These are phyloP conservation scores for Linepithema humile DNA, from an alignment of 1,140 invertebrate species.

Conservation along the genomic window DNA sequence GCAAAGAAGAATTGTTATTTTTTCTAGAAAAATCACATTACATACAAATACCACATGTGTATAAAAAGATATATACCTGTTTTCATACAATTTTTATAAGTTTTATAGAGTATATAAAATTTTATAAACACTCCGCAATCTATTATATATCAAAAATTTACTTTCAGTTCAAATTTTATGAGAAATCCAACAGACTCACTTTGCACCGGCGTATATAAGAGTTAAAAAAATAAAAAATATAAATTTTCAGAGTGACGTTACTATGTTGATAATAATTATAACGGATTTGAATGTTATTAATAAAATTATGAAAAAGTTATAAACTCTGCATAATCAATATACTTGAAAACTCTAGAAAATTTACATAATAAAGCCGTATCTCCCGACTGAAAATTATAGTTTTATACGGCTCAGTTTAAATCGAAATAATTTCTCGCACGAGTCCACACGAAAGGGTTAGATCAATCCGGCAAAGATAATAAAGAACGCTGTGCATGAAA, in stretches of 20 bases:
- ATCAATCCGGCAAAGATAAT: conserved; percentile 56
- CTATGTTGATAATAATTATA: conserved; percentile 27
- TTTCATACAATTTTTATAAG: not conserved
- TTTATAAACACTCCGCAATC: not conserved
- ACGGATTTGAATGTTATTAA: conserved; percentile 27
- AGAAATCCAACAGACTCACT: not conserved
- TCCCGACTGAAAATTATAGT: conserved; percentile 35
- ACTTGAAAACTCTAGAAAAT: not conserved
- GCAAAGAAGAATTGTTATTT: not conserved
- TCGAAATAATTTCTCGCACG: conserved; percentile 49
- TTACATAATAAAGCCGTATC: conserved; percentile 19
- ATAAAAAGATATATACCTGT: not conserved
- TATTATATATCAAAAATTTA: not conserved
- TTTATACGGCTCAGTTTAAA: conserved; percentile 35
- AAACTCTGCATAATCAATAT: conserved; percentile 12
- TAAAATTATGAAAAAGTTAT: conserved; percentile 39
- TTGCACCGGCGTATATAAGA: not conserved
- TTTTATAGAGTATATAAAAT: not conserved
- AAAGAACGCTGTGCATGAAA: conserved; percentile 53
- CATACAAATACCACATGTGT: not conserved
- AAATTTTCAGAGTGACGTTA: not conserved
- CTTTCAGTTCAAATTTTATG: conserved; percentile 19
- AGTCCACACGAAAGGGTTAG: conserved; percentile 43
- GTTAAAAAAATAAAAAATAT: conserved; percentile 42
- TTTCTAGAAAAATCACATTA: not conserved